These are phyloP conservation scores for Xenopus tropicalis DNA, from an alignment of 2,113 vertebrate genomes.

Conservation along the genomic window UCB_Xtro_10.0 CM004450.2:22691001-22691500, in stretches of 20 bases:
- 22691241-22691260: not conserved
- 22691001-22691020: too few species aligned
- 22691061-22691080: too few species aligned
- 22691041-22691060: too few species aligned
- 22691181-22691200: too few species aligned
- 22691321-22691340: not conserved
- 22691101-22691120: too few species aligned
- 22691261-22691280: not conserved
- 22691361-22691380: constrained; percentile 89
- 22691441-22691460: not conserved
- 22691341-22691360: constrained; percentile 62
- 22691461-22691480: not conserved
- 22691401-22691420: constrained; percentile 64
- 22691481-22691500: not conserved
- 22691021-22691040: too few species aligned
- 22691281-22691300: too few species aligned
- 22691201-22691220: not conserved
- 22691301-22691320: too few species aligned
- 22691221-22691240: not conserved
- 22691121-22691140: too few species aligned
- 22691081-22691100: too few species aligned
- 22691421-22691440: constrained; percentile 53
- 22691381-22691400: constrained; percentile 79
- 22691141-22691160: too few species aligned
- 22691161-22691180: too few species aligned